Evolutionary conservation across 2,888 invertebrate genomes (phyloP).

Genomic region (Dynastes hyllus): DNA sequence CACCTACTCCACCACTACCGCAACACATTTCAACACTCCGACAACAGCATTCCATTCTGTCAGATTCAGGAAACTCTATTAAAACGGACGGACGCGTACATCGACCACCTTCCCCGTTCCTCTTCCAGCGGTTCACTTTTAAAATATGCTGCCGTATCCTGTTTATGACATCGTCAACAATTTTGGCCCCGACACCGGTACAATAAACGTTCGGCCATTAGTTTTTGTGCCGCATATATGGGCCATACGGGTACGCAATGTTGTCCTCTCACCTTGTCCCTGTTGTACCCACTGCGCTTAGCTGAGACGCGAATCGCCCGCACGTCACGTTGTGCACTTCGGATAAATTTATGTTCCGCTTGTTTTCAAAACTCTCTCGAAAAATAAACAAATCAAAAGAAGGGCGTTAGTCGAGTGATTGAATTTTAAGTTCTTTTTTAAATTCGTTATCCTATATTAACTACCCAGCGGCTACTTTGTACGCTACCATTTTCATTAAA

Average conservation of each 20-base stretch:
- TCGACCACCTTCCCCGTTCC: background rate
- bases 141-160: conserved; percentile 30
- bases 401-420: too few relatives aligned
- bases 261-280: background rate
- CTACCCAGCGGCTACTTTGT: too few relatives aligned
- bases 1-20: too few relatives aligned
- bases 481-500: too few relatives aligned
- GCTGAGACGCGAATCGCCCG: background rate
- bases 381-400: background rate
- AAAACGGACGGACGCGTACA: conserved; percentile 17
- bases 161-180: conserved; percentile 44
- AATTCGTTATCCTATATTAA: too few relatives aligned
- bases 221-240: conserved; percentile 15
- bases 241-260: conserved; percentile 4
- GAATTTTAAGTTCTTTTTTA: too few relatives aligned
- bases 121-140: background rate
- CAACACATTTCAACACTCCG: background rate
- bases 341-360: background rate
- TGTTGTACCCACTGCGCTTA: background rate
- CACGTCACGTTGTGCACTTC: background rate
- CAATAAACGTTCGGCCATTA: conserved; percentile 36
- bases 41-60: conserved; percentile 18
- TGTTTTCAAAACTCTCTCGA: background rate
- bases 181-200: conserved; percentile 6
- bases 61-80: conserved; percentile 38